These are phyloP conservation scores for Julus scanicus DNA, from an alignment of 2,888 invertebrate species.

Conservation along the genomic window DNA sequence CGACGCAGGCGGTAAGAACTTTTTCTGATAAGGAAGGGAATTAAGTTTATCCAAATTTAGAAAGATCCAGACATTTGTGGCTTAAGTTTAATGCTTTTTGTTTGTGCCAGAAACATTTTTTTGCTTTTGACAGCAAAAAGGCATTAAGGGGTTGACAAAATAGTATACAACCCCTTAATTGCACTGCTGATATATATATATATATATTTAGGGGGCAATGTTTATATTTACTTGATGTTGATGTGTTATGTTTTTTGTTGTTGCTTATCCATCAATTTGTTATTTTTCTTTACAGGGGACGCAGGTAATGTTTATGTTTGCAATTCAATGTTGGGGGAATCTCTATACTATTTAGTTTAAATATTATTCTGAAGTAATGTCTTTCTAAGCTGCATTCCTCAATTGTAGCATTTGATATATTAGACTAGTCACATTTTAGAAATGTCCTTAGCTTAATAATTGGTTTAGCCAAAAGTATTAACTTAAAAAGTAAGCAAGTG, in stretches of 20 bases:
- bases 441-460: background rate
- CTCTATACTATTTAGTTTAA: background rate
- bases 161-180: too few relatives aligned
- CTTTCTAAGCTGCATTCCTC: background rate
- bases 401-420: background rate
- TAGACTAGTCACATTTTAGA: too few relatives aligned
- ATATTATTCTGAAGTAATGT: background rate
- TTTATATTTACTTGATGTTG: too few relatives aligned
- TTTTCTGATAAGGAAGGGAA: background rate
- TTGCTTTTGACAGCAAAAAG: too few relatives aligned
- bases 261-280: background rate
- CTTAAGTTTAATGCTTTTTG: too few relatives aligned
- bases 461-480: background rate
- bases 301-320: background rate
- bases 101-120: too few relatives aligned
- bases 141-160: too few relatives aligned
- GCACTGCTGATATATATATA: too few relatives aligned
- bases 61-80: too few relatives aligned
- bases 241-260: background rate
- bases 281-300: background rate
- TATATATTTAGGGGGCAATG: too few relatives aligned
- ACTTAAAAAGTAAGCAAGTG: constrained; percentile 52
- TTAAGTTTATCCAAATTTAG: background rate
- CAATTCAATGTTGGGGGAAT: background rate
- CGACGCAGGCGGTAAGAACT: constrained; percentile 56